Evolutionary conservation across 2,888 invertebrate species (phyloP).

Genomic region (Synanthedon formicaeformis): DNA sequence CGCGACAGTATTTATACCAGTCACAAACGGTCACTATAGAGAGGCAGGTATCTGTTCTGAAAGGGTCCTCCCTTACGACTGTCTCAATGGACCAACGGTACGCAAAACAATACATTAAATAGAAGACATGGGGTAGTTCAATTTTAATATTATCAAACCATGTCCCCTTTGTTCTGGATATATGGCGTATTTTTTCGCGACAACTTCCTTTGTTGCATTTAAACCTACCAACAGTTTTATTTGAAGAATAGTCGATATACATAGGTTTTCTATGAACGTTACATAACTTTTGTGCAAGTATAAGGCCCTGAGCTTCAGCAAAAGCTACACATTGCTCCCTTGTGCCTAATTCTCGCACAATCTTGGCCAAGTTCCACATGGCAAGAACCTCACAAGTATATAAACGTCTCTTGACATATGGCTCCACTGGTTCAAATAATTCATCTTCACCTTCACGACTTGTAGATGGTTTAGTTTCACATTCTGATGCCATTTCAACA

Average conservation of each 20-base stretch:
- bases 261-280: neutral
- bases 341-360: neutral
- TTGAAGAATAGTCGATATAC: neutral
- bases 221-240: neutral
- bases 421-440: too few relatives aligned
- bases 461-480: too few relatives aligned
- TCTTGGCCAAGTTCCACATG: neutral
- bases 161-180: constrained; percentile 1
- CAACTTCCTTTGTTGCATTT: neutral
- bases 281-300: neutral
- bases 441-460: too few relatives aligned
- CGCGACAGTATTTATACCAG: constrained; percentile 11
- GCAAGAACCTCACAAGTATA: neutral
- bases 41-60: neutral
- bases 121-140: too few relatives aligned
- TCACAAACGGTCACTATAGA: constrained; percentile 2
- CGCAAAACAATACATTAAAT: constrained; percentile 4
- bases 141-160: constrained; percentile 4
- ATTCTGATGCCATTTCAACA: too few relatives aligned
- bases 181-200: neutral
- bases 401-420: too few relatives aligned
- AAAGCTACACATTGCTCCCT: neutral
- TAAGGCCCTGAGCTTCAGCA: neutral
- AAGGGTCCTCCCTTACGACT: constrained; percentile 1
- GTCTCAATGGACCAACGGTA: neutral